Evolutionary conservation across 2,888 invertebrate species (phyloP).

Genomic region (Ligdia adustata): DNA sequence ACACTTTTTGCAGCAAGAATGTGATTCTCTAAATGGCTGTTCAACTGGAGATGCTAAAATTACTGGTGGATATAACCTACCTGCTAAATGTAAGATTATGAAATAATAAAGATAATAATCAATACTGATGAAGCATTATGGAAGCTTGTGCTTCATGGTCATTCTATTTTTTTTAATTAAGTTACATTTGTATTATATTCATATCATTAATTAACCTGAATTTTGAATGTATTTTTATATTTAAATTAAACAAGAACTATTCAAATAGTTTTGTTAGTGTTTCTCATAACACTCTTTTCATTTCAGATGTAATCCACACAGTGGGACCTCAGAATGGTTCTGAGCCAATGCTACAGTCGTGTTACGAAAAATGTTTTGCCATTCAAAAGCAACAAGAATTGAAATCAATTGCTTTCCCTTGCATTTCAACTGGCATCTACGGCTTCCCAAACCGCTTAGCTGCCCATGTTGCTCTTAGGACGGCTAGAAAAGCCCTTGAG

Average conservation of each 20-base stretch:
- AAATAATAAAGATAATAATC: too few species aligned
- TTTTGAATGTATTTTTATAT: too few species aligned
- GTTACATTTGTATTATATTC: too few species aligned
- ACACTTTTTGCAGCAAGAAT: slow-evolving; percentile 86
- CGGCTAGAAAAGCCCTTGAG: slow-evolving; percentile 87
- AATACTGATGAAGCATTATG: too few species aligned
- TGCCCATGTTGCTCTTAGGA: slow-evolving; percentile 88
- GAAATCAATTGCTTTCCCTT: slow-evolving; percentile 91
- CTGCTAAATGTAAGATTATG: slow-evolving; percentile 93
- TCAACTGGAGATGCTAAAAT: slow-evolving; percentile 92
- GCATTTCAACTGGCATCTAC: slow-evolving; percentile 96
- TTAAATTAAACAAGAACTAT: too few species aligned
- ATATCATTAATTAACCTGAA: too few species aligned
- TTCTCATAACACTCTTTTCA: too few species aligned
- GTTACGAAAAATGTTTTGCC: slow-evolving; percentile 88
- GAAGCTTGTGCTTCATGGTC: too few species aligned
- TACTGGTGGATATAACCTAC: slow-evolving; percentile 91
- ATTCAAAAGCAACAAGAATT: slow-evolving; percentile 82
- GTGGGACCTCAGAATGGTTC: slow-evolving; percentile 93
- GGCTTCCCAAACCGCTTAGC: slow-evolving; percentile 93
- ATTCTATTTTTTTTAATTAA: too few species aligned
- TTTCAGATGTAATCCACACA: slow-evolving; percentile 94
- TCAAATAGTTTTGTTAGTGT: too few species aligned
- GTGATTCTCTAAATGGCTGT: slow-evolving; percentile 89
- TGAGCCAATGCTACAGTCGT: slow-evolving; percentile 84